Evolutionary conservation across 2,888 invertebrate species (phyloP).

Genomic region (Hyalella azteca): DNA sequence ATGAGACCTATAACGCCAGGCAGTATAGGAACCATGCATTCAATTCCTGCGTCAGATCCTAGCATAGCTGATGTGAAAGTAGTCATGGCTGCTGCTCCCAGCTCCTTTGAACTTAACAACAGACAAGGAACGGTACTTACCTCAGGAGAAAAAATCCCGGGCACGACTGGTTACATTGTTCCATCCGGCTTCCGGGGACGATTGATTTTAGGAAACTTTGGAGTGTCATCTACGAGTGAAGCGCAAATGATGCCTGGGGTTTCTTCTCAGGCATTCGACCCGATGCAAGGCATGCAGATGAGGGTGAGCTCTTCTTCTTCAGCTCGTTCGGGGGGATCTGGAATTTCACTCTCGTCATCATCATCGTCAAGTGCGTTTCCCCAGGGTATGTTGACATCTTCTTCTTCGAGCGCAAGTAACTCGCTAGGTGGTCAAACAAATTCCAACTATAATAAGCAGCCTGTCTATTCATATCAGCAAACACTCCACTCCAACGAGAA

Average conservation of each 20-base stretch:
- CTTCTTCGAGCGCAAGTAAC: constrained; percentile 11
- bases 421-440: background rate
- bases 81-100: constrained; percentile 21
- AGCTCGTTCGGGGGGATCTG: background rate
- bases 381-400: background rate
- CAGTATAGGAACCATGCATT: background rate
- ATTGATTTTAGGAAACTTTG: background rate
- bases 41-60: background rate
- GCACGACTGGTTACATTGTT: background rate
- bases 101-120: background rate
- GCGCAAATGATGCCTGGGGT: constrained; percentile 4
- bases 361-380: background rate
- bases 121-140: background rate
- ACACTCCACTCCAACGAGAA: background rate
- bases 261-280: background rate
- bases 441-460: background rate
- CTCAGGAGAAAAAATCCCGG: constrained; percentile 13
- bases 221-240: background rate
- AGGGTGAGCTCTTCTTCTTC: constrained; percentile 15
- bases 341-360: constrained; percentile 4
- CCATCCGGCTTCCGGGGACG: constrained; percentile 1
- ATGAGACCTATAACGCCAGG: constrained; percentile 17
- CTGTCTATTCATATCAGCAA: constrained; percentile 9
- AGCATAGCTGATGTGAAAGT: background rate
- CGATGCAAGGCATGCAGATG: constrained; percentile 4